Conservation (phyloP, 2,113 vertebrate species). For the Numida meleagris region DNA sequence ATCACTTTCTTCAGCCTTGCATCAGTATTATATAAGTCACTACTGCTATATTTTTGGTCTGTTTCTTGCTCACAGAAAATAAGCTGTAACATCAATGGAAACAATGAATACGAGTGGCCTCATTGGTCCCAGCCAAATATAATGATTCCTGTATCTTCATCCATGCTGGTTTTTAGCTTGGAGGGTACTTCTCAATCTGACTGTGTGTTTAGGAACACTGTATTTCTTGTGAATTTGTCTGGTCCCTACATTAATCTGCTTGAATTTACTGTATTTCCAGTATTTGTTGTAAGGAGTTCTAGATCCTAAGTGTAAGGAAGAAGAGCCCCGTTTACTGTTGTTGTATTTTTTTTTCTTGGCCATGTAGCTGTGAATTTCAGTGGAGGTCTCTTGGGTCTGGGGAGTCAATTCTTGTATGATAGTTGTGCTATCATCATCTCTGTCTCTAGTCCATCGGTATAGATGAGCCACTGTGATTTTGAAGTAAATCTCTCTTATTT, state of each 20-base stretch:
- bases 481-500: neutral
- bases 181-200: neutral
- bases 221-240: neutral
- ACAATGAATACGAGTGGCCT: neutral
- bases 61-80: neutral
- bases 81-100: neutral
- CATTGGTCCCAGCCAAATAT: neutral
- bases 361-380: accelerated
- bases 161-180: neutral
- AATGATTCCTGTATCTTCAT: neutral
- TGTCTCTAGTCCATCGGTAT: neutral
- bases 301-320: neutral
- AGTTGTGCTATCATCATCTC: no score
- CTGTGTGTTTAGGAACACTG: neutral
- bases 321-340: accelerated
- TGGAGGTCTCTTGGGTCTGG: neutral
- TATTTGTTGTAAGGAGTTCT: neutral
- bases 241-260: neutral
- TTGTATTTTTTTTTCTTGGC: neutral
- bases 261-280: neutral
- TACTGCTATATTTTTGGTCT: neutral
- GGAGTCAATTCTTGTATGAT: accelerated
- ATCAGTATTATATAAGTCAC: neutral
- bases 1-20: neutral
- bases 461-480: neutral